Conservation (phyloP, 2,113 vertebrate species). For the Ahaetulla prasina region DNA sequence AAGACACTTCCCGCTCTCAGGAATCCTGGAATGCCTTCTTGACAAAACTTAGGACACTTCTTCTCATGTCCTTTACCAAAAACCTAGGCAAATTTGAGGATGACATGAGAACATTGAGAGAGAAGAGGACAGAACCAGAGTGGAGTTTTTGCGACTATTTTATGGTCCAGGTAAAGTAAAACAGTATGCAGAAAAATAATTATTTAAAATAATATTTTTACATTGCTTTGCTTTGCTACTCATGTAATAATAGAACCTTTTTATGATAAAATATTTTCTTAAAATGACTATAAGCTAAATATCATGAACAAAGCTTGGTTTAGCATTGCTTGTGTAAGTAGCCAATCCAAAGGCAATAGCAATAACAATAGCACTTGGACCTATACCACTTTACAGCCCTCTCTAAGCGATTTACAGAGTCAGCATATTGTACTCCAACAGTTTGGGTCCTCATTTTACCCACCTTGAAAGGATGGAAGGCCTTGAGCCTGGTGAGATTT, state of each 20-base stretch:
- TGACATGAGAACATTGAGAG: slow-evolving; percentile 93
- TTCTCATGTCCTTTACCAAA: slow-evolving; percentile 98
- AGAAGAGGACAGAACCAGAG: slow-evolving; percentile 94
- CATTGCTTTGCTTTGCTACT: background rate
- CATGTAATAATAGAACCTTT: background rate
- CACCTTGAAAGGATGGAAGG: no score
- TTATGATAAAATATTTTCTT: background rate
- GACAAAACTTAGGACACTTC: slow-evolving; percentile 91
- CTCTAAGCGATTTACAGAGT: no score
- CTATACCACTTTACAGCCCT: no score
- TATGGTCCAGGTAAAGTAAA: slow-evolving; percentile 91
- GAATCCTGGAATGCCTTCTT: slow-evolving; percentile 97
- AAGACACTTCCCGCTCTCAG: slow-evolving; percentile 96
- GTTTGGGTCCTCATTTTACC: no score
- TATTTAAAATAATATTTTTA: background rate
- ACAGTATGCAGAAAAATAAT: background rate
- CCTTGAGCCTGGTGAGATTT: no score
- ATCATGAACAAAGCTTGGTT: background rate
- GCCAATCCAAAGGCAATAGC: no score
- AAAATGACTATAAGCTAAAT: background rate
- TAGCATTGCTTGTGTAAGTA: background rate
- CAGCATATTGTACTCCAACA: no score
- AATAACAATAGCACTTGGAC: no score
- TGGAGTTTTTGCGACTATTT: slow-evolving; percentile 99
- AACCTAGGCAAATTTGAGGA: slow-evolving; percentile 97